These are phyloP conservation scores for Edolisoma coerulescens DNA, from an alignment of 2,113 vertebrate species.

Conservation along the genomic window DNA sequence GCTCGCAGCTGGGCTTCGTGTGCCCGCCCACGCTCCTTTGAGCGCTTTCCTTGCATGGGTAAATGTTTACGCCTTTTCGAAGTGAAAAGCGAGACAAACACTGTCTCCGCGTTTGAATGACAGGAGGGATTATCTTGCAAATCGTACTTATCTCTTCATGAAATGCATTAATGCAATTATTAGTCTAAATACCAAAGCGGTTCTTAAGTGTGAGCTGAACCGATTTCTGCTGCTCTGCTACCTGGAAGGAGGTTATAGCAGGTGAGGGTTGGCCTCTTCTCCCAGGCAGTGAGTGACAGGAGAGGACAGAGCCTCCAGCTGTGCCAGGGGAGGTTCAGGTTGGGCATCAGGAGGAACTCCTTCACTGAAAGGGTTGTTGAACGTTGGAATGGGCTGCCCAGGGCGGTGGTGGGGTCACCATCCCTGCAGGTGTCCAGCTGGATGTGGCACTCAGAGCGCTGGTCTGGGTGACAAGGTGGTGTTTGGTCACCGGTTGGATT, in stretches of 20 bases:
- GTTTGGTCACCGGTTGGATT: not conserved
- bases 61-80: not conserved
- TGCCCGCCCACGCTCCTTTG: rapidly evolving
- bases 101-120: rapidly evolving
- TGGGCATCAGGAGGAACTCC: not conserved
- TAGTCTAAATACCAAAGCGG: rapidly evolving
- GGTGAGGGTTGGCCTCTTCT: not conserved
- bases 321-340: not conserved
- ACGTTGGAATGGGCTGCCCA: not conserved
- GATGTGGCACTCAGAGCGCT: not conserved
- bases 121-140: not conserved
- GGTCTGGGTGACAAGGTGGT: not conserved
- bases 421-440: not conserved
- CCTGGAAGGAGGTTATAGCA: not conserved
- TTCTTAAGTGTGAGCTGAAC: not conserved
- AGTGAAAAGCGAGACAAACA: rapidly evolving
- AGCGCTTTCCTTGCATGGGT: rapidly evolving
- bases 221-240: rapidly evolving
- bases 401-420: not conserved
- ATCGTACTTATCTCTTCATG: rapidly evolving
- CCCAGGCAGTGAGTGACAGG: too few relatives aligned
- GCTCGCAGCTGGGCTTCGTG: rapidly evolving
- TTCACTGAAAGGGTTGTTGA: not conserved
- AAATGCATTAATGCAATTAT: rapidly evolving
- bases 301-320: too few relatives aligned